Evolutionary conservation across 1,140 invertebrate genomes (phyloP).

Genomic region (Pseudomyrmex flavicornis): DNA sequence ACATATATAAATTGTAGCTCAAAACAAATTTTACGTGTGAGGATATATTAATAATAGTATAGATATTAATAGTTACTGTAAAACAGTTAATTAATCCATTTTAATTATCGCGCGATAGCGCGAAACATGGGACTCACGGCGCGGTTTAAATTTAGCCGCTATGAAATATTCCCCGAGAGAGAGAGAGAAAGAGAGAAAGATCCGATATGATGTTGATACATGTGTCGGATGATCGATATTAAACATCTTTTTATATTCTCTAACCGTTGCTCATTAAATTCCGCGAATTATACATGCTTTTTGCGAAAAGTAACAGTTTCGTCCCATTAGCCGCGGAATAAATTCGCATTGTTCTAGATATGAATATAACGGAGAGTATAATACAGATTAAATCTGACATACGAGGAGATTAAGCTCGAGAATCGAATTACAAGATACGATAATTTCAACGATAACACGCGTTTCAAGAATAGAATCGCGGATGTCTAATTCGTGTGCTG

Average conservation of each 20-base stretch:
- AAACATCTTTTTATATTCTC: constrained; percentile 42
- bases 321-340: constrained; percentile 40
- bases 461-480: constrained; percentile 30
- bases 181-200: too few relatives aligned
- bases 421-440: constrained; percentile 23
- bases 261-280: constrained; percentile 33
- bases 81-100: constrained; percentile 33
- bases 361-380: constrained; percentile 29
- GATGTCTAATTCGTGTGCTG: constrained; percentile 29
- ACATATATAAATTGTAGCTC: background rate
- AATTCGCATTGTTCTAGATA: constrained; percentile 61
- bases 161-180: constrained; percentile 15
- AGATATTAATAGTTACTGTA: constrained; percentile 21
- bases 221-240: constrained; percentile 39
- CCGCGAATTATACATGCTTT: constrained; percentile 34
- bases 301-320: constrained; percentile 19
- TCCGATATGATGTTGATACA: constrained; percentile 16
- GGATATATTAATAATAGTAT: constrained; percentile 13
- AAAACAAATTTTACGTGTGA: constrained; percentile 12
- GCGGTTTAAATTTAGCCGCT: constrained; percentile 28
- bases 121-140: background rate
- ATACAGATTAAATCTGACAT: constrained; percentile 47
- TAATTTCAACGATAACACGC: constrained; percentile 42
- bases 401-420: constrained; percentile 23
- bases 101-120: constrained; percentile 14